Conservation (phyloP, 2,113 vertebrate genomes). For the Odocoileus virginianus region DNA sequence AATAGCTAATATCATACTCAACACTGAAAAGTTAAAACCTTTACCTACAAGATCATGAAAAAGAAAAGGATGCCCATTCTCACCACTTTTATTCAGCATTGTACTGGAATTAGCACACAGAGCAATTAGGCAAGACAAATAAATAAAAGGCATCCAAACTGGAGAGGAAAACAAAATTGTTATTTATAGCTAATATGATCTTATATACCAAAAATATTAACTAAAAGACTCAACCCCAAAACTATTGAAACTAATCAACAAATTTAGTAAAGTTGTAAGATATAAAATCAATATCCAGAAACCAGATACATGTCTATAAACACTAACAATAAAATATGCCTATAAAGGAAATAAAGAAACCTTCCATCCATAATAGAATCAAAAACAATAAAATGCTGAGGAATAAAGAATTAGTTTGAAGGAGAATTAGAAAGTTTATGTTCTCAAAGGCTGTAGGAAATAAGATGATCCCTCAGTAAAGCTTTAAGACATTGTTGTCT, state of each 20-base stretch:
- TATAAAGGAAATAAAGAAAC: neutral
- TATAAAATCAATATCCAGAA: neutral
- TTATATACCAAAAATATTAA: neutral
- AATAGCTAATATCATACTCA: neutral
- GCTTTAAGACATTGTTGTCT: neutral
- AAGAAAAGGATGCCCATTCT: neutral
- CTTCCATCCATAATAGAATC: neutral
- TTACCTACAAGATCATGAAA: neutral
- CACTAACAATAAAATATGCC: neutral
- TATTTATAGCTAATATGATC: neutral
- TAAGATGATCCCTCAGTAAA: neutral
- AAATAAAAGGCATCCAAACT: neutral
- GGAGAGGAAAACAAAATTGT: neutral
- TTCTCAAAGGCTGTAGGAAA: neutral
- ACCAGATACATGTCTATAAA: neutral
- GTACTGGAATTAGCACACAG: neutral
- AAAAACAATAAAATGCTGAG: neutral
- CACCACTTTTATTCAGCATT: neutral
- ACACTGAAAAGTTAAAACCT: neutral
- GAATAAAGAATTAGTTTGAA: neutral
- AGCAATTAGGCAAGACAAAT: neutral
- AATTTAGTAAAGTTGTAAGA: neutral
- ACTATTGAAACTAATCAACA: neutral
- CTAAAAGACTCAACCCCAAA: neutral
- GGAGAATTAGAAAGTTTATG: neutral